Evolutionary conservation across 2,888 invertebrate species (phyloP), one percentile per base, ranked within the genome.

Genomic region (Serrognathus titanus): DNA sequence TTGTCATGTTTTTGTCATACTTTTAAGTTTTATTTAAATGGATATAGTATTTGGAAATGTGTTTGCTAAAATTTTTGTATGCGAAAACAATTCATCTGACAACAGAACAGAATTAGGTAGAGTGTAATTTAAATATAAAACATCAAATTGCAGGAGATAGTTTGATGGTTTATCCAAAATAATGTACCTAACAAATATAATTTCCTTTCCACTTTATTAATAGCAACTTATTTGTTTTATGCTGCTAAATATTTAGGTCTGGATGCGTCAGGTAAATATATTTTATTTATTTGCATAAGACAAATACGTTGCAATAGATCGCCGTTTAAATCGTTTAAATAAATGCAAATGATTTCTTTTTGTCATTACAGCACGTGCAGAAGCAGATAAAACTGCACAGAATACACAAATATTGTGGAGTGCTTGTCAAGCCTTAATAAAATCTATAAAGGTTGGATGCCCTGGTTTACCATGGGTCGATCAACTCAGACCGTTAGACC

Each of bases 321-420:
- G 24, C 24, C 7, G 5, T 31, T 31, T 7, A 16, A 16, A 11
- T 13, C 38, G 13, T 31, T 31, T 31, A 5, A 31, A 6, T 31
- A 7, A 31, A 31, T 5, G 6, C 7, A 31, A 31, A 5, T 31
- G 24, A 31, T n/a, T 13, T 57, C 57, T 20, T 56, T 46, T 52
- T 54, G 3, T 13, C n/a, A 58, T 67, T 69, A 48, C 70, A 90
- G 91, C 83, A 61, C 84, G 89, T 8, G 83, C 87, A 45, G 86
- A 87, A 60, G 85, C 86, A 2, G 92, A 92, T 68, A 85, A 85
- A 63, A 85, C 85, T 55, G 87, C 89, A 0, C 85, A 87, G 39
- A 86, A 89, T 63, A 90, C 95, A 0, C 95, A 96, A 76, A 85
- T 92, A 31, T 81, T 97, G 64, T 97, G 97, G 97, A 87, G 94